Percentiles rank a stretch among this genome's conserved stretches.
These are phyloP conservation scores for Crenuchus spilurus DNA, from an alignment of 2,797 vertebrate genomes.

Conservation along the genomic window DNA sequence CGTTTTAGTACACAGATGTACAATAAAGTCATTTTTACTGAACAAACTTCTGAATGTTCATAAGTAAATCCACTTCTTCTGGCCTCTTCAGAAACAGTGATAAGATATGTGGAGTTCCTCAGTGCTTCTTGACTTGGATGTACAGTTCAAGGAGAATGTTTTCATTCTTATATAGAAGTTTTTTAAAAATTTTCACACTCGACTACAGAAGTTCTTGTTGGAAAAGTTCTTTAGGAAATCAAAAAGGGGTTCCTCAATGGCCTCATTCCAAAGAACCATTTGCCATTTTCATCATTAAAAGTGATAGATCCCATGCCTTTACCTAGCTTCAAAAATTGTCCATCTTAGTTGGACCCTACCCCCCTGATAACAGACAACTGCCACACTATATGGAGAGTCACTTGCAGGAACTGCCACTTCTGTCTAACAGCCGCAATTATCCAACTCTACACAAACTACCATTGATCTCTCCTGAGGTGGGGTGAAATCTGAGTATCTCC, in stretches of 20 bases:
- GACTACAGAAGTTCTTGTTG: too few species aligned
- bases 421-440: slow-evolving; percentile 94
- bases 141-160: neutral
- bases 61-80: neutral
- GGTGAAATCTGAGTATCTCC: slow-evolving; percentile 85
- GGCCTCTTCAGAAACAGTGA: too few species aligned
- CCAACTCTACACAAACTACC: slow-evolving; percentile 92
- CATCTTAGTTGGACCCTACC: slow-evolving; percentile 27
- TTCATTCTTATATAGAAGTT: neutral
- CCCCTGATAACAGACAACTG: slow-evolving; percentile 51
- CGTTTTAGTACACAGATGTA: neutral
- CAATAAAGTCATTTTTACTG: neutral
- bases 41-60: neutral
- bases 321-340: neutral
- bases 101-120: too few species aligned
- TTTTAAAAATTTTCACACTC: neutral
- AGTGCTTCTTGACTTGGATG: neutral
- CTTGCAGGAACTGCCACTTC: slow-evolving; percentile 84
- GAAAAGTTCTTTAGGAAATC: too few species aligned
- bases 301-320: neutral
- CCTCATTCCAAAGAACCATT: neutral
- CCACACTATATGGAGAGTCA: slow-evolving; percentile 73
- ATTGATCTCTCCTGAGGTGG: slow-evolving; percentile 88
- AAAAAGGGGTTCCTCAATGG: neutral
- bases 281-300: neutral